A percentile compares a stretch with the other conserved stretches of the same genome.
phyloP scores from a whole-genome alignment of 2,113 vertebrate species.

The Myocastor coypus region DNA sequence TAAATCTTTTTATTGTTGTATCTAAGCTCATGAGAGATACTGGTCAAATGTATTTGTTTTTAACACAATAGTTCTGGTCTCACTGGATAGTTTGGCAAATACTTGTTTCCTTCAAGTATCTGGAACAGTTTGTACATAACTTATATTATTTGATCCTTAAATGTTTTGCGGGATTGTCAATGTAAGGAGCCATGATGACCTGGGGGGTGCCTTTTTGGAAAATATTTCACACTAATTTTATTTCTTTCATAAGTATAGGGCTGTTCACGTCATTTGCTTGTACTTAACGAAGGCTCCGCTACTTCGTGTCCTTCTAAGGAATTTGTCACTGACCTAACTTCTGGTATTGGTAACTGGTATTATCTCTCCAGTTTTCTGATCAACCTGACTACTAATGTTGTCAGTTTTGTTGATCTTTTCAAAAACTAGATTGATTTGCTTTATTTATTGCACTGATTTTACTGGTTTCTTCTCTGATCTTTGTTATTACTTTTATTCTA shows the following conservation, averaged over 20 bases:
- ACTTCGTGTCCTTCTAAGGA: neutral
- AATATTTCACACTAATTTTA: neutral
- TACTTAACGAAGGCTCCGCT: neutral
- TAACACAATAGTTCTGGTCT: neutral
- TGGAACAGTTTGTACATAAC: neutral
- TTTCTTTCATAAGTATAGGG: neutral
- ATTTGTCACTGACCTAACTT: neutral
- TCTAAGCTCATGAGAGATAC: neutral
- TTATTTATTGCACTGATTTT: neutral
- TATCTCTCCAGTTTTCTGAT: neutral
- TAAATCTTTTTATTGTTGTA: neutral
- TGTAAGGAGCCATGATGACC: neutral
- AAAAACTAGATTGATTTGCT: neutral
- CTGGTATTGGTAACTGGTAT: neutral
- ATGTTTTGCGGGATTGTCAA: neutral
- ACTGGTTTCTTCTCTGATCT: neutral
- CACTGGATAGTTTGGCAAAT: neutral
- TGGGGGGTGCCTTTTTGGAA: neutral
- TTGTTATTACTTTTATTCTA: neutral
- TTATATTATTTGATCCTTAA: neutral
- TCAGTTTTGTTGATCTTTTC: neutral
- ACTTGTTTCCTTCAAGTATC: neutral
- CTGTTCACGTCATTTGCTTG: neutral
- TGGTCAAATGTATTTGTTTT: neutral
- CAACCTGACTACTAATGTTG: neutral